Percentiles rank a stretch among this genome's conserved stretches.
Conservation (phyloP, 2,888 invertebrate genomes). For the Bedellia somnulentella region DNA sequence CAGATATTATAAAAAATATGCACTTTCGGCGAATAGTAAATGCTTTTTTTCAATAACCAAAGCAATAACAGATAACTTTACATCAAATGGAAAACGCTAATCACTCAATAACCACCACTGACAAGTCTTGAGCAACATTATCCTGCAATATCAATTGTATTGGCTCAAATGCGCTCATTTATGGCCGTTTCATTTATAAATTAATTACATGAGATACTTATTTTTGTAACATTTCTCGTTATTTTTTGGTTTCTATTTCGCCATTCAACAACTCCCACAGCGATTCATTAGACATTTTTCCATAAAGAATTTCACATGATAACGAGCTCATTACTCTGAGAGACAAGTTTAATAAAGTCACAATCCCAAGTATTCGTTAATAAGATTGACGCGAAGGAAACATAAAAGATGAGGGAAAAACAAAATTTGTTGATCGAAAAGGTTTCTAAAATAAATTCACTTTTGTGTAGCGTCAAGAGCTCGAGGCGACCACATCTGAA, state of each 20-base stretch:
- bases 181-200: constrained; percentile 36
- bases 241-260: too few species aligned
- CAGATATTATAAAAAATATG: too few species aligned
- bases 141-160: constrained; percentile 45
- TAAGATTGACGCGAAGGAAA: not conserved
- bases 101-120: constrained; percentile 40
- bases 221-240: too few species aligned
- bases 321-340: too few species aligned
- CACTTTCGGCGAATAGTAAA: too few species aligned
- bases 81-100: constrained; percentile 51
- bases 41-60: too few species aligned
- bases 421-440: constrained; percentile 14
- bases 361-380: not conserved
- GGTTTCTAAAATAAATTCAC: constrained; percentile 11
- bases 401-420: constrained; percentile 6
- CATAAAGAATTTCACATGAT: too few species aligned
- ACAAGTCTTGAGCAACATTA: constrained; percentile 44
- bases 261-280: too few species aligned
- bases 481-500: constrained; percentile 21
- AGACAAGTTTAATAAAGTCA: not conserved
- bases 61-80: too few species aligned
- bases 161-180: constrained; percentile 40
- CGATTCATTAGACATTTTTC: too few species aligned
- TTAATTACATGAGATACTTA: too few species aligned
- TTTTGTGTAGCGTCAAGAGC: constrained; percentile 16